Percentiles rank a stretch among this genome's conserved stretches.
These are phyloP conservation scores for Eubasilissa splendida DNA, from an alignment of 2,888 invertebrate genomes.

Conservation along the genomic window DNA sequence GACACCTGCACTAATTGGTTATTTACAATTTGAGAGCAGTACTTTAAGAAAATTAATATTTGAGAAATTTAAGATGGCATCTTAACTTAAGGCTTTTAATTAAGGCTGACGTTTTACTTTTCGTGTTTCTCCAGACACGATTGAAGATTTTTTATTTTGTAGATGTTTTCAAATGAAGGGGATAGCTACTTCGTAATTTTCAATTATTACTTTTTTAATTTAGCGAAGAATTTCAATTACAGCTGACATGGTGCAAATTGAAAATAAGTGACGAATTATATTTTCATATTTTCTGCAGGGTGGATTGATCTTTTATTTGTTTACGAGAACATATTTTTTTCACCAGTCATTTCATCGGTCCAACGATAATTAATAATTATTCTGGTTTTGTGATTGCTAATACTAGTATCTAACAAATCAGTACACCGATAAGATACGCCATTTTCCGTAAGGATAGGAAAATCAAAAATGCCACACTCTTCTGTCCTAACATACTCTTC, in stretches of 20 bases:
- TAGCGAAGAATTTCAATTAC: slow-evolving; percentile 22
- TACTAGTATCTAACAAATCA: too few relatives aligned
- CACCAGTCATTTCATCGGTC: too few relatives aligned
- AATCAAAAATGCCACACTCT: too few relatives aligned
- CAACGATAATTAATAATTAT: too few relatives aligned
- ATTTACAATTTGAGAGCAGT: not conserved
- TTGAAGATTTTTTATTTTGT: slow-evolving; percentile 19
- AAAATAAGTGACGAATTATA: slow-evolving; percentile 1
- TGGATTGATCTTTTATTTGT: not conserved
- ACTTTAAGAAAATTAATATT: slow-evolving; percentile 8
- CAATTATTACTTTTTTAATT: slow-evolving; percentile 30
- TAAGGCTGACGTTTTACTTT: slow-evolving; percentile 19
- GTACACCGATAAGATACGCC: too few relatives aligned
- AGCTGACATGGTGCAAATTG: slow-evolving; percentile 19
- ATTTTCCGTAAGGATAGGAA: too few relatives aligned
- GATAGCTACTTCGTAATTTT: slow-evolving; percentile 17
- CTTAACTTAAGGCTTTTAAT: slow-evolving; percentile 33
- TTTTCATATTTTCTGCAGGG: not conserved
- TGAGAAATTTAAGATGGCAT: slow-evolving; percentile 1
- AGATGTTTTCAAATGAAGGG: slow-evolving; percentile 16
- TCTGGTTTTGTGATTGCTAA: too few relatives aligned
- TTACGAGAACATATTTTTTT: not conserved
- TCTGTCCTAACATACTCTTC: too few relatives aligned
- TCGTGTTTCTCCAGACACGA: slow-evolving; percentile 11
- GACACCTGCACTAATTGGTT: slow-evolving; percentile 8